Evolutionary conservation across 2,797 vertebrate species (phyloP).

Genomic region (Phyllotis vaccarum): DNA sequence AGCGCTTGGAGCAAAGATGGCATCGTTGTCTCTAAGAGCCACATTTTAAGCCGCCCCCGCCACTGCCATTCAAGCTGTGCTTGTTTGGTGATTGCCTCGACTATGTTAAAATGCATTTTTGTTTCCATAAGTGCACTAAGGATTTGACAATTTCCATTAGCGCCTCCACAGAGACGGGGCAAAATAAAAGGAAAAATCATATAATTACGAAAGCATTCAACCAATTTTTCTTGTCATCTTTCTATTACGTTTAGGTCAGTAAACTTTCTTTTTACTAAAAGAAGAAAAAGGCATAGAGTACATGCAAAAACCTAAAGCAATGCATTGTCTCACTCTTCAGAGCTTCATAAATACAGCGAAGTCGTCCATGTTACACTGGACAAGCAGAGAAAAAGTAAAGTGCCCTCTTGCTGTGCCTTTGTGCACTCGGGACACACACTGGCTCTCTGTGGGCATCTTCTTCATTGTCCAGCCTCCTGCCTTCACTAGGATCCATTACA

Average conservation of each 20-base stretch:
- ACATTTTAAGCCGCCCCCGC: background rate
- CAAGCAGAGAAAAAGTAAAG: background rate
- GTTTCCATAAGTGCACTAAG: constrained; percentile 37
- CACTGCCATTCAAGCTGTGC: background rate
- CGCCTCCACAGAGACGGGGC: constrained; percentile 61
- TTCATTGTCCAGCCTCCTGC: background rate
- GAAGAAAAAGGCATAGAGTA: background rate
- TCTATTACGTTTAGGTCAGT: constrained; percentile 58
- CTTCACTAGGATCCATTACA: background rate
- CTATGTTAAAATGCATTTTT: constrained; percentile 58
- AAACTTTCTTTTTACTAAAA: constrained; percentile 55
- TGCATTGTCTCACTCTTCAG: constrained; percentile 31
- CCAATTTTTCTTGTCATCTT: constrained; percentile 57
- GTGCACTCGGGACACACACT: background rate
- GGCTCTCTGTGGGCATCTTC: background rate
- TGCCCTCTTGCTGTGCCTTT: background rate
- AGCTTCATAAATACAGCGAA: constrained; percentile 10
- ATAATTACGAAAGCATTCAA: constrained; percentile 68
- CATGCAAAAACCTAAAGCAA: constrained; percentile 40
- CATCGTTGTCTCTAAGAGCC: background rate
- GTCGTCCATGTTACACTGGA: background rate
- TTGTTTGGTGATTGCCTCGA: constrained; percentile 24
- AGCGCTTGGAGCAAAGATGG: background rate
- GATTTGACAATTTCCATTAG: constrained; percentile 63
- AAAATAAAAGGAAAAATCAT: constrained; percentile 67